phyloP scores from a whole-genome alignment of 92 coral and sea anemone genomes.

The Pocillopora meandrina region DNA sequence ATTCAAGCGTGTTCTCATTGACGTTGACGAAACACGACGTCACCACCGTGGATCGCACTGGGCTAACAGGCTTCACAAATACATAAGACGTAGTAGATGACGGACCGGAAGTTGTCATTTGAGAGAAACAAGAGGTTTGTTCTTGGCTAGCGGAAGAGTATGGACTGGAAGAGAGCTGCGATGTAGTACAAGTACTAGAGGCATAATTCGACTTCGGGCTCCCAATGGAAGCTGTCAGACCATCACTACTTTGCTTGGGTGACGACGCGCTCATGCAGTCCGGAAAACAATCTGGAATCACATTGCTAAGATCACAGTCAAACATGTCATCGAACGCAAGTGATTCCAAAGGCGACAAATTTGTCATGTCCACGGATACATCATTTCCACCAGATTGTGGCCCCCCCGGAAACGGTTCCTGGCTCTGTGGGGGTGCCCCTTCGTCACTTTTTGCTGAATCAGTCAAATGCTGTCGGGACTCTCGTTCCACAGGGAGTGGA shows the following conservation, averaged over 20 bases:
- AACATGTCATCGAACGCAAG: constrained; percentile 58
- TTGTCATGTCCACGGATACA: constrained; percentile 48
- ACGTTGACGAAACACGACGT: constrained; percentile 43
- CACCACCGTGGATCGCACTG: constrained; percentile 25
- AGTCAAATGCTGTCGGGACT: background rate
- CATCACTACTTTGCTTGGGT: constrained; percentile 8
- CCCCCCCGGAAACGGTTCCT: constrained; percentile 1
- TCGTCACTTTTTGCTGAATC: constrained; percentile 17
- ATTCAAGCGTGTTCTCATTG: constrained; percentile 9
- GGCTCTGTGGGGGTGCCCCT: background rate
- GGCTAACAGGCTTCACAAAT: constrained; percentile 37
- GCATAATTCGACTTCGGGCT: background rate
- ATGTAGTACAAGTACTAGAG: background rate
- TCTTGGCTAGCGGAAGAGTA: constrained; percentile 9
- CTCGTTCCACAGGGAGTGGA: constrained; percentile 55
- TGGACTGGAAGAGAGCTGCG: background rate
- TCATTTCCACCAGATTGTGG: constrained; percentile 24
- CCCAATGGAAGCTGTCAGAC: background rate
- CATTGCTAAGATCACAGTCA: constrained; percentile 59
- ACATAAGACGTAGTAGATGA: constrained; percentile 32
- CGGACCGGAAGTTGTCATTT: constrained; percentile 10
- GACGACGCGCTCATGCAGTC: constrained; percentile 22
- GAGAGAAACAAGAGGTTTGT: background rate
- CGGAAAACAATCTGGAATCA: constrained; percentile 56
- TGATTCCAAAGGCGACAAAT: constrained; percentile 47